A percentile compares a stretch with the other conserved stretches of the same genome.
phyloP scores from a whole-genome alignment of 2,888 invertebrate species.

The Odontocerum albicorne region DNA sequence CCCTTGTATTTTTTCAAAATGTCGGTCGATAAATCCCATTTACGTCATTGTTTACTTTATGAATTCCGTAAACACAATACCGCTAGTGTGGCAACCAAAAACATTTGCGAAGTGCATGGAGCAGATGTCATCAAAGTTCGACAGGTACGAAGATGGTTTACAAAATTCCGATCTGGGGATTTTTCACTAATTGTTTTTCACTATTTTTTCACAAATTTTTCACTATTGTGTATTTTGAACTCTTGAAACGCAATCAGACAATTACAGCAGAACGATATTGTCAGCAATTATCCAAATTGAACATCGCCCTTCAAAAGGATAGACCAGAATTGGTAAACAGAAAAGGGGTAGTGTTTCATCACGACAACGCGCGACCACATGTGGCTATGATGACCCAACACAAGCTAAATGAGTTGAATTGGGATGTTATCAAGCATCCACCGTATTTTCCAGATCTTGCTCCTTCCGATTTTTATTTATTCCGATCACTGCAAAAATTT shows the following conservation, averaged over 20 bases:
- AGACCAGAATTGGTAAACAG: slow-evolving; percentile 26
- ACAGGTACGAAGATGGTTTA: no score
- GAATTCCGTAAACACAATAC: no score
- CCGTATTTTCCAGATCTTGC: slow-evolving; percentile 23
- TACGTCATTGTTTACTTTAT: no score
- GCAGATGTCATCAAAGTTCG: no score
- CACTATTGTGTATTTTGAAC: slow-evolving; percentile 21
- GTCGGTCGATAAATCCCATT: no score
- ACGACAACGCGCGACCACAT: slow-evolving; percentile 23
- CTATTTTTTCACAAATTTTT: no score
- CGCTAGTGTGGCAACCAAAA: no score
- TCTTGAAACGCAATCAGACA: slow-evolving; percentile 20
- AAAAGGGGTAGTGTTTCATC: slow-evolving; percentile 24
- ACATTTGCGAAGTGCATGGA: no score
- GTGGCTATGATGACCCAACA: slow-evolving; percentile 25
- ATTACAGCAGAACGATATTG: slow-evolving; percentile 25
- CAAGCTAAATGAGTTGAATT: slow-evolving; percentile 23
- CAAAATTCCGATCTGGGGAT: no score
- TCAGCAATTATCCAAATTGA: slow-evolving; percentile 25
- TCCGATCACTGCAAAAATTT: no score
- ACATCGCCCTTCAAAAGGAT: slow-evolving; percentile 23
- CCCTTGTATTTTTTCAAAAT: no score
- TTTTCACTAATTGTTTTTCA: no score
- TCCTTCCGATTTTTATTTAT: slow-evolving; percentile 21
- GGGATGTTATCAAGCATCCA: slow-evolving; percentile 24